phyloP scores from a whole-genome alignment of 2,888 invertebrate species.

The Cetonia aurata region DNA sequence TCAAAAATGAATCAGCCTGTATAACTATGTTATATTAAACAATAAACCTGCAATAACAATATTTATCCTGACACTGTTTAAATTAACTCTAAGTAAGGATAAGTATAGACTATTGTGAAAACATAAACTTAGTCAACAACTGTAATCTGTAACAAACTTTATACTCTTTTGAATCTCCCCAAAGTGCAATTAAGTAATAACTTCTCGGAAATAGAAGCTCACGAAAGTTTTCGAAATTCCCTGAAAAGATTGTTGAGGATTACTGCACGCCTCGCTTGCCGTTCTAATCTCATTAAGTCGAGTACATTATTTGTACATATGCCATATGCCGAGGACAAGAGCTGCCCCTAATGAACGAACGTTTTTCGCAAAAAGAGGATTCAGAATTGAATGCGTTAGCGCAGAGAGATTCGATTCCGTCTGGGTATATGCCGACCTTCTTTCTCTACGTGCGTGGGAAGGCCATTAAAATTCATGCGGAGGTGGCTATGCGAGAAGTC shows the following conservation, averaged over 20 bases:
- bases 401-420: slow-evolving; percentile 15
- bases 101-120: too few relatives aligned
- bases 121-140: too few relatives aligned
- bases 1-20: too few relatives aligned
- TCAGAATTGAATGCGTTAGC: slow-evolving; percentile 15
- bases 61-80: too few relatives aligned
- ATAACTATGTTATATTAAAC: too few relatives aligned
- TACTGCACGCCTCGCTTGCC: neutral
- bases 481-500: slow-evolving; percentile 32
- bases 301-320: slow-evolving; percentile 16
- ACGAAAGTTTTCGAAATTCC: too few relatives aligned
- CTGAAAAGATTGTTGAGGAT: neutral
- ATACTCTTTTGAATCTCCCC: too few relatives aligned
- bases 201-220: too few relatives aligned
- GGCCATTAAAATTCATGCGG: slow-evolving; percentile 41
- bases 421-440: slow-evolving; percentile 1
- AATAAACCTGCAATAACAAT: too few relatives aligned
- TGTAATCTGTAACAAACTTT: too few relatives aligned
- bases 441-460: slow-evolving; percentile 17
- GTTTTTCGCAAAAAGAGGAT: slow-evolving; percentile 13
- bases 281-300: slow-evolving; percentile 12
- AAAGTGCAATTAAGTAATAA: too few relatives aligned
- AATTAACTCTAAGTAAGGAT: too few relatives aligned
- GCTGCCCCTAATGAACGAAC: slow-evolving; percentile 3
- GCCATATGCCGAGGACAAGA: neutral